Evolutionary conservation across 2,113 vertebrate species (phyloP).

Genomic region (Rallus limicola): DNA sequence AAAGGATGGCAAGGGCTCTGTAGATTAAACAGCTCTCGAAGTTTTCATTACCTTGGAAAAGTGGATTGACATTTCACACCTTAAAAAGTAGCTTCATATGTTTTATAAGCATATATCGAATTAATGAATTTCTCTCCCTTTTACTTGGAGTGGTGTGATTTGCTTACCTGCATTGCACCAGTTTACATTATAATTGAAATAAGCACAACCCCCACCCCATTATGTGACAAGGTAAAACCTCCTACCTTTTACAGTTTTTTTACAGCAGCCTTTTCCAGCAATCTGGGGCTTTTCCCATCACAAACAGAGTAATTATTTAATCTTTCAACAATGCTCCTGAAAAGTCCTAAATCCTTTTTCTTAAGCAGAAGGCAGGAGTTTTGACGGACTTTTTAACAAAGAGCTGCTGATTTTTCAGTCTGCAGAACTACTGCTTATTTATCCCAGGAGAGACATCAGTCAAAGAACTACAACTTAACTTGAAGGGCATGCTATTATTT

Average conservation of each 20-base stretch:
- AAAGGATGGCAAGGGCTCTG: not conserved
- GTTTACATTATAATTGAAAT: not conserved
- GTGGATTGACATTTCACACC: not conserved
- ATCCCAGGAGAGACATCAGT: slow-evolving; percentile 27
- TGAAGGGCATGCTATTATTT: not conserved
- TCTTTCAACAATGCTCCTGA: slow-evolving; percentile 23
- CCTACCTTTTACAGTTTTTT: not conserved
- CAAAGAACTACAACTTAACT: not conserved
- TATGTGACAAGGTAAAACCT: not conserved
- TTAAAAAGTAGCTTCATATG: not conserved
- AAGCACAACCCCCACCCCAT: not conserved
- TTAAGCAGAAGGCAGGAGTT: not conserved
- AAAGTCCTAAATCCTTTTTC: not conserved
- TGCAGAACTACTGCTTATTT: slow-evolving; percentile 12
- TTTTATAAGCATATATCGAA: not conserved
- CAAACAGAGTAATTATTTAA: not conserved
- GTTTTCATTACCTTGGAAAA: not conserved
- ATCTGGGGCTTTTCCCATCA: not conserved
- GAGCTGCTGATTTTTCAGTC: not conserved
- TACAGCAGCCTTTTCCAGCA: not conserved
- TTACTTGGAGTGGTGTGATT: rapidly evolving
- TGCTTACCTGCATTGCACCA: not conserved
- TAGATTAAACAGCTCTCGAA: not conserved
- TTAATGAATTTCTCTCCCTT: not conserved
- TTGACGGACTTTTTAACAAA: slow-evolving; percentile 23